Evolutionary conservation across 2,113 vertebrate species (phyloP).

Genomic region (Scomber japonicus): DNA sequence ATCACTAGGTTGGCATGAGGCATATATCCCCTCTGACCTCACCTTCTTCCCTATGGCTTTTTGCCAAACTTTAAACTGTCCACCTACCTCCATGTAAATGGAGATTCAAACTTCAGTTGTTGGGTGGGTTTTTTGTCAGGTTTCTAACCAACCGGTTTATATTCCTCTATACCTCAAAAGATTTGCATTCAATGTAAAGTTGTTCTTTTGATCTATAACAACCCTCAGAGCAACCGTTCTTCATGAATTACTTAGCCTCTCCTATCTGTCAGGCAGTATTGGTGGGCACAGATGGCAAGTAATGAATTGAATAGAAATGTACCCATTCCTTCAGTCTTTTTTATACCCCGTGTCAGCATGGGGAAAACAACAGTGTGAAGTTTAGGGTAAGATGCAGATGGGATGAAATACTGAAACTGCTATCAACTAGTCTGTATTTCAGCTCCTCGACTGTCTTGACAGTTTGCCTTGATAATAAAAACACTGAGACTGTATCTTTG

Average conservation of each 20-base stretch:
- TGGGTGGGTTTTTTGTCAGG: neutral
- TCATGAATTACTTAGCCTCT: neutral
- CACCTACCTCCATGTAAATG: neutral
- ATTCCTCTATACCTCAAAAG: neutral
- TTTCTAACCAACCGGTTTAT: conserved; percentile 3
- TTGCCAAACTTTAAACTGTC: conserved; percentile 15
- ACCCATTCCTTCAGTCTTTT: neutral
- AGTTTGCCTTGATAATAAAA: conserved; percentile 68
- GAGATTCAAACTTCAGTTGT: neutral
- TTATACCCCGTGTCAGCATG: neutral
- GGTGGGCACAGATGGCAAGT: neutral
- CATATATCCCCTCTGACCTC: conserved; percentile 57
- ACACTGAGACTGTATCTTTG: conserved; percentile 61
- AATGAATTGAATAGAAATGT: neutral
- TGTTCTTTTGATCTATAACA: conserved; percentile 37
- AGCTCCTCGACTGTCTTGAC: conserved; percentile 41
- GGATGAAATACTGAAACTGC: conserved; percentile 62
- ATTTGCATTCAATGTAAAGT: conserved; percentile 14
- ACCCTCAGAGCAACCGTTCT: conserved; percentile 7
- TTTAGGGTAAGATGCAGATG: conserved; percentile 42
- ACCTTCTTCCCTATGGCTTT: conserved; percentile 9
- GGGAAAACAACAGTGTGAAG: neutral
- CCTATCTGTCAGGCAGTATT: neutral
- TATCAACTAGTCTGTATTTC: conserved; percentile 56
- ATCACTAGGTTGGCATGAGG: conserved; percentile 37